Conservation (phyloP, 2,113 vertebrate species). For the Canis aureus region DNA sequence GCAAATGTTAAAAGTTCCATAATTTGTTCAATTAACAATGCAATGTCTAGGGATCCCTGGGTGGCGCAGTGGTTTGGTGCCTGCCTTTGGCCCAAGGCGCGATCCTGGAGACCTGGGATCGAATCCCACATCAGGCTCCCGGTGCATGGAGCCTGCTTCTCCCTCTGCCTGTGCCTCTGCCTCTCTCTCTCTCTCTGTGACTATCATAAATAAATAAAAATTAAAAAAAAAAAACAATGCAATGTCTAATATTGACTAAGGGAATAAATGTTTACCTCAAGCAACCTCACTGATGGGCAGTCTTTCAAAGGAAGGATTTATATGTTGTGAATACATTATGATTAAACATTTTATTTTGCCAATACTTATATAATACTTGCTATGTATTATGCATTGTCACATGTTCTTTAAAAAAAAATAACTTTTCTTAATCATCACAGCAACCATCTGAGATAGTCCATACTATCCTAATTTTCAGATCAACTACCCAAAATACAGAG, state of each 20-base stretch:
- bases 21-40: background rate
- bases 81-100: no score
- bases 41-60: background rate
- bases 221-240: background rate
- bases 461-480: slow-evolving; percentile 12
- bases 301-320: background rate
- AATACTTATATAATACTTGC: background rate
- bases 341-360: slow-evolving; percentile 25
- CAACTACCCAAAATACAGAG: background rate
- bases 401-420: background rate
- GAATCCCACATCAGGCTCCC: no score
- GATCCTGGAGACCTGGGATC: no score
- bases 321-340: background rate
- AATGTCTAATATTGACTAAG: background rate
- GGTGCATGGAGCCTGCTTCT: no score
- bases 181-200: no score
- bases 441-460: background rate
- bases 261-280: background rate
- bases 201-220: no score
- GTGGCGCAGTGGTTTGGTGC: no score
- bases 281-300: background rate
- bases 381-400: background rate
- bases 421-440: background rate
- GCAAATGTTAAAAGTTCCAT: background rate
- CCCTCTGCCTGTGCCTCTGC: no score